These are phyloP conservation scores for Edolisoma coerulescens DNA, from an alignment of 2,113 vertebrate genomes.

Conservation along the genomic window DNA sequence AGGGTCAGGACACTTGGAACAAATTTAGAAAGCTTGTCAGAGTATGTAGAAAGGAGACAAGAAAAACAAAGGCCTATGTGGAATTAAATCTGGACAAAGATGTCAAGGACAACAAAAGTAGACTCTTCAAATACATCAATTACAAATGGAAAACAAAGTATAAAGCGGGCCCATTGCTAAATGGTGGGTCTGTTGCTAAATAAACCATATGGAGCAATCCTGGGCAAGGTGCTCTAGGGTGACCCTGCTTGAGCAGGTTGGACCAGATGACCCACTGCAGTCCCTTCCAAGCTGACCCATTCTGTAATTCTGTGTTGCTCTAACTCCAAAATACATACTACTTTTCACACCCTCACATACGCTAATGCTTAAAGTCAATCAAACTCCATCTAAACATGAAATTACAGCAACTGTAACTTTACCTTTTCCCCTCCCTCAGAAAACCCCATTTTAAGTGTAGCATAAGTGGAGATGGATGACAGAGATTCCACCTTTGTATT, in stretches of 20 bases:
- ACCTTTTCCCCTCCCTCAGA: background rate
- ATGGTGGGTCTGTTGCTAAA: background rate
- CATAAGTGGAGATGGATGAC: background rate
- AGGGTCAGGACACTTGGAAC: background rate
- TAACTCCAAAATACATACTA: background rate
- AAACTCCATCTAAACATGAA: background rate
- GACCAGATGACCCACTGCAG: background rate
- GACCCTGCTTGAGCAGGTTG: background rate
- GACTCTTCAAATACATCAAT: background rate
- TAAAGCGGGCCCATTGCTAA: background rate
- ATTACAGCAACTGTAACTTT: background rate
- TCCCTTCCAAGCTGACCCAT: background rate
- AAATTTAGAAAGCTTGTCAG: background rate
- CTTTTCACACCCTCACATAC: background rate
- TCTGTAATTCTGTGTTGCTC: background rate
- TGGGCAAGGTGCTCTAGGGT: background rate
- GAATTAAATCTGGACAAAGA: background rate
- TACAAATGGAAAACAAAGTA: background rate
- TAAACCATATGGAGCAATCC: background rate
- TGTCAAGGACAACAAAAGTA: background rate
- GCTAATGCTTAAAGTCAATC: background rate
- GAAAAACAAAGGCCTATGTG: background rate
- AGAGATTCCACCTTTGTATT: background rate
- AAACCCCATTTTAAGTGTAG: background rate
- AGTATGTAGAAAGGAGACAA: background rate